Evolutionary conservation across 2,888 invertebrate genomes (phyloP).

Genomic region (Leucophora obtusa): DNA sequence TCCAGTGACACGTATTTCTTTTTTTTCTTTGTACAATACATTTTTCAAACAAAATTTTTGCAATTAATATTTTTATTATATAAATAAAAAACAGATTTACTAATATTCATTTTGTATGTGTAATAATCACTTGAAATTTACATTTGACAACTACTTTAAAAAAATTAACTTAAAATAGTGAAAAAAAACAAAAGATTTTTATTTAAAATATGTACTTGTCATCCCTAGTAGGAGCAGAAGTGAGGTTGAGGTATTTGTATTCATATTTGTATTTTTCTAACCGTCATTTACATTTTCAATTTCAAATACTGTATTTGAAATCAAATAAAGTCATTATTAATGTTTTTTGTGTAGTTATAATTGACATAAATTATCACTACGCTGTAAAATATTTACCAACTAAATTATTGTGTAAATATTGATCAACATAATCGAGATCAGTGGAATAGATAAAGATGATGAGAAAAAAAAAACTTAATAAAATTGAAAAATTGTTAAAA

Average conservation of each 20-base stretch:
- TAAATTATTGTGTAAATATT: slow-evolving; percentile 73
- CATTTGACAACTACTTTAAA: slow-evolving; percentile 1
- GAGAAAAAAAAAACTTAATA: slow-evolving; percentile 7
- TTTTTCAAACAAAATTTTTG: not conserved
- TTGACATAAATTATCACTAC: slow-evolving; percentile 70
- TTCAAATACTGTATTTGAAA: slow-evolving; percentile 13
- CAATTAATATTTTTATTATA: slow-evolving; percentile 3
- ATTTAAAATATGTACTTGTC: slow-evolving; percentile 7
- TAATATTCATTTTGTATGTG: not conserved
- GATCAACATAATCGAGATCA: slow-evolving; percentile 64
- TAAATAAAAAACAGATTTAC: not conserved
- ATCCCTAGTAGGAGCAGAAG: not conserved
- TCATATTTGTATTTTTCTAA: not conserved
- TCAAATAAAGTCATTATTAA: slow-evolving; percentile 47
- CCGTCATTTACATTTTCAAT: slow-evolving; percentile 1
- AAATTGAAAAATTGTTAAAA: slow-evolving; percentile 1
- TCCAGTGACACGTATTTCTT: too few relatives aligned
- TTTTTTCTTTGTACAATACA: too few relatives aligned
- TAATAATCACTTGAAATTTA: not conserved
- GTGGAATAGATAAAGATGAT: slow-evolving; percentile 3
- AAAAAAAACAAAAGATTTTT: not conserved
- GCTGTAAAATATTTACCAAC: slow-evolving; percentile 70
- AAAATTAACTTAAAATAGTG: not conserved
- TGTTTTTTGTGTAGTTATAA: slow-evolving; percentile 44
- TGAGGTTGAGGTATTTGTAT: not conserved